These are phyloP conservation scores for Sorex araneus DNA, from an alignment of 2,113 vertebrate genomes.

Conservation along the genomic window DNA sequence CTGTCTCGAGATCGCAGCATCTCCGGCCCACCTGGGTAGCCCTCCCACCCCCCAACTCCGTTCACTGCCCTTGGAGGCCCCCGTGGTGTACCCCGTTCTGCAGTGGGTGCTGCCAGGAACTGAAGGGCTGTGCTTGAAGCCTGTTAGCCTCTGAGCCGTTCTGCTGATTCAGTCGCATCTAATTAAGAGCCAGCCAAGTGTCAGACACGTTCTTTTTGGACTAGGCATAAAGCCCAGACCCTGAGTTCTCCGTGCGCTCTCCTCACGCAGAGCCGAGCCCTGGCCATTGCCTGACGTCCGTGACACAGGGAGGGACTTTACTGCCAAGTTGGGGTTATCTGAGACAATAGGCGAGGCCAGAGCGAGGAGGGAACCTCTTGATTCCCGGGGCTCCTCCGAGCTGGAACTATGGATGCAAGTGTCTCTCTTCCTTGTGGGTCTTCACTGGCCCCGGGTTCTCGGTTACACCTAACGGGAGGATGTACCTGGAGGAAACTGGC, in stretches of 20 bases:
- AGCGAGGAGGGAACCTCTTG: background rate
- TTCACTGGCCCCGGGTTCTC: no score
- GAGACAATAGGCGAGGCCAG: background rate
- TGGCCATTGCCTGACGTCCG: background rate
- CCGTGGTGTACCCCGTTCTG: background rate
- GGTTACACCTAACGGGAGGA: background rate
- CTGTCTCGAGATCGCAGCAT: background rate
- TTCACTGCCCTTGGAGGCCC: conserved; percentile 4
- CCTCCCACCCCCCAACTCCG: background rate
- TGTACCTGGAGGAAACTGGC: background rate
- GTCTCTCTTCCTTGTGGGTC: background rate
- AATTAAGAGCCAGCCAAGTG: conserved; percentile 80
- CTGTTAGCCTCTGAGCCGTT: conserved; percentile 60
- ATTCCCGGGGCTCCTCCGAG: background rate
- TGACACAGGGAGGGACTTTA: background rate
- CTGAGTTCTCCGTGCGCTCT: conserved; percentile 29
- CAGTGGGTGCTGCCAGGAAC: conserved; percentile 55
- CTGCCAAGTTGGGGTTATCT: background rate
- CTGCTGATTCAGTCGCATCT: conserved; percentile 73
- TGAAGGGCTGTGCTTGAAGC: conserved; percentile 18
- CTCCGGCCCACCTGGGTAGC: background rate
- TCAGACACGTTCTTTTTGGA: conserved; percentile 63
- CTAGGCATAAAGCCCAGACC: conserved; percentile 57
- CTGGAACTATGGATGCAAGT: background rate
- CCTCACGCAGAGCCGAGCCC: background rate